Conservation (phyloP, 2,113 vertebrate species). For the Chinchilla lanigera region DNA sequence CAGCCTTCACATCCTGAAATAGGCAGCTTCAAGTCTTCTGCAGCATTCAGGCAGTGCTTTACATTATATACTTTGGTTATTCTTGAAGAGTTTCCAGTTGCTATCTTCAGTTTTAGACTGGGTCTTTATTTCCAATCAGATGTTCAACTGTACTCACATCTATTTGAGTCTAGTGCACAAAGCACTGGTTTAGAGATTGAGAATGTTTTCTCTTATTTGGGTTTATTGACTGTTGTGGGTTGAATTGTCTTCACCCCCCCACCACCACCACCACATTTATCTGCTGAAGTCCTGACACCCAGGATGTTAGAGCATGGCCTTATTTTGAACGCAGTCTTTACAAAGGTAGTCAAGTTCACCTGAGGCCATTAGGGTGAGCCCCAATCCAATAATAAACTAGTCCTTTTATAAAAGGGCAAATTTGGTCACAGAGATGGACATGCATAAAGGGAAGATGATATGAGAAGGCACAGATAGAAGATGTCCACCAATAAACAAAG, state of each 20-base stretch:
- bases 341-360: neutral
- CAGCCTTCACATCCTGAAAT: neutral
- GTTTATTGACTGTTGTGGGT: neutral
- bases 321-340: neutral
- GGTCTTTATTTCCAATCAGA: constrained; percentile 32
- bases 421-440: neutral
- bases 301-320: neutral
- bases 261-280: too few relatives aligned
- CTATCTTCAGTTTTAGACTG: neutral
- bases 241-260: neutral
- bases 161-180: neutral
- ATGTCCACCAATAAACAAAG: neutral
- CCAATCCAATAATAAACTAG: neutral
- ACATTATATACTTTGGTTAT: neutral
- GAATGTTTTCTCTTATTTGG: constrained; percentile 7
- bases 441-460: neutral
- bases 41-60: neutral
- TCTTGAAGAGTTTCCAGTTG: constrained; percentile 30
- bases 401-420: neutral
- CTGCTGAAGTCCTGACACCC: neutral
- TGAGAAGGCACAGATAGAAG: neutral
- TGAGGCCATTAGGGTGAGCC: neutral
- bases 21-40: neutral
- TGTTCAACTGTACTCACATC: neutral
- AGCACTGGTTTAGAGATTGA: neutral